Conservation (phyloP, 2,113 vertebrate species). For the Passer domesticus region DNA sequence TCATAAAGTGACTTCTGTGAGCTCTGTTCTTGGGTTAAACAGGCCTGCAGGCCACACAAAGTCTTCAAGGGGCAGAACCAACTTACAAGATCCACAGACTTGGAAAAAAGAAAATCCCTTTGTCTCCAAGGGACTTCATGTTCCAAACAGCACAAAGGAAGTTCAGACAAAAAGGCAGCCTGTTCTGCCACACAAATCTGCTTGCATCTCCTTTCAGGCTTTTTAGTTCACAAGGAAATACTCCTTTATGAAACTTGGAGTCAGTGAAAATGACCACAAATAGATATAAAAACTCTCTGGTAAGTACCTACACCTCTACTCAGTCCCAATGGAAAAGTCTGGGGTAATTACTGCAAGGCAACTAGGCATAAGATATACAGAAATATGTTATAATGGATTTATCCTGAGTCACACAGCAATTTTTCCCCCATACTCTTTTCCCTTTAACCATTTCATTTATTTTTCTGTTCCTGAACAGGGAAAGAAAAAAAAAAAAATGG, state of each 20-base stretch:
- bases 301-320: background rate
- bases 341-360: background rate
- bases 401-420: background rate
- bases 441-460: accelerated
- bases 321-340: background rate
- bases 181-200: background rate
- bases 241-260: background rate
- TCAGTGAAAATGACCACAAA: background rate
- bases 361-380: background rate
- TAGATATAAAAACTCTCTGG: background rate
- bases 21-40: background rate
- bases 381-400: background rate
- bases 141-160: background rate
- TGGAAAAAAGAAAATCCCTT: background rate
- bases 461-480: background rate
- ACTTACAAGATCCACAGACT: background rate
- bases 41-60: background rate
- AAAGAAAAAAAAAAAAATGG: background rate
- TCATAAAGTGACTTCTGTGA: background rate
- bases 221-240: background rate
- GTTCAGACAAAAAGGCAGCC: background rate
- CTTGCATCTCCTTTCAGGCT: background rate
- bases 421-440: background rate
- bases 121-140: background rate
- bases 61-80: background rate